These are phyloP conservation scores for Hylomyscus alleni DNA, from an alignment of 2,797 vertebrate species.

Conservation along the genomic window DNA sequence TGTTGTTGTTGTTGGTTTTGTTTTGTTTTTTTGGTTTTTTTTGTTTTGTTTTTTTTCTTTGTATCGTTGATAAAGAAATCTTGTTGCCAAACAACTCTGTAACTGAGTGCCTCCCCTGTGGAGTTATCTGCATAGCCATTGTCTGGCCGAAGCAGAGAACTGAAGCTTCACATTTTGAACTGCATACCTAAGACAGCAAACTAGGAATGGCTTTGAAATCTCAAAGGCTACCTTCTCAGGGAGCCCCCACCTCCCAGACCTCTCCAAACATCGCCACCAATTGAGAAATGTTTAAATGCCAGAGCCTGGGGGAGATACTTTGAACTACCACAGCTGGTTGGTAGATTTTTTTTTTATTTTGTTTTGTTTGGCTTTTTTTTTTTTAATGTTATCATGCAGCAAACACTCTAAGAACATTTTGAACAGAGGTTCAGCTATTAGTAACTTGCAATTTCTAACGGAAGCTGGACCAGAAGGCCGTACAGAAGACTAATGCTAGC, in stretches of 20 bases:
- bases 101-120: background rate
- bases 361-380: background rate
- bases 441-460: background rate
- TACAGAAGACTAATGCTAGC: background rate
- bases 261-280: background rate
- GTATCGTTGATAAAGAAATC: too few species aligned
- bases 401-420: background rate
- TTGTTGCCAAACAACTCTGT: background rate
- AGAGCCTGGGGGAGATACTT: background rate
- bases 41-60: too few species aligned
- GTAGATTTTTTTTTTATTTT: background rate
- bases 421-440: background rate
- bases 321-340: background rate
- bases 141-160: background rate
- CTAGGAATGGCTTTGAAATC: background rate
- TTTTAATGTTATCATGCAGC: background rate
- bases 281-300: background rate
- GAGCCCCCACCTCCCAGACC: background rate
- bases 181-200: background rate
- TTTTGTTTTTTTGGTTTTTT: too few species aligned
- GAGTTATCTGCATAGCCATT: background rate
- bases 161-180: background rate
- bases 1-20: too few species aligned
- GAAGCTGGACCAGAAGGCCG: background rate
- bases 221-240: background rate